Base-by-base conservation (phyloP, 2,888 invertebrate genomes). In the Melanargia galathea region DNA sequence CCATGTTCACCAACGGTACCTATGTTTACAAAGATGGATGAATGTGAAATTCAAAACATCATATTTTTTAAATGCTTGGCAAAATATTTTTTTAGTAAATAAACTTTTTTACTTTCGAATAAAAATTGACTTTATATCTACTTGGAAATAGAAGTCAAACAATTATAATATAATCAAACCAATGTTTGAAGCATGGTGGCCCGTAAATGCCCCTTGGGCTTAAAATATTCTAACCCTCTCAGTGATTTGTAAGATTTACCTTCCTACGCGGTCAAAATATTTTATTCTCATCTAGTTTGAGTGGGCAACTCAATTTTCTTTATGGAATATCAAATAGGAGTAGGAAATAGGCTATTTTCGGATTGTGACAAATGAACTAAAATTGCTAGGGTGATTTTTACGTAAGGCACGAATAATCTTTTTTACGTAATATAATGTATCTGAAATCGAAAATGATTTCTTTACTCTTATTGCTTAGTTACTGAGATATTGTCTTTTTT, bases 231-330 rank as follows among this genome's bases (percentile, higher is more conserved):
- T 67, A 64, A 67, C 64, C 65, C 59, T 64, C 33, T 57, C 63
- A 60, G 65, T 69, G 67, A 69, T 67, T 69, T 65, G 63, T 69
- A 64, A 60, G 67, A 48, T 54, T 55, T 58, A 51, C 62, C 60
- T 57, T 60, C 33, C 18, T 35, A 13, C 57, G 30, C 20, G 59
- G 40, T n/a, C 16, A 43, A 65, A 65, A 64, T 62, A 65, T 69
- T 67, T 58, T 62, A 67, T 69, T 60, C 59, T 26, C 55, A 16
- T 26, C 59, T 45, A 20, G 33, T 33, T 38, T 48, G 46, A 58
- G 33, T 56, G 49, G 48, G 33, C 43, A 60, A 65, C 61, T 60
- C 63, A 62, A 58, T 62, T 60, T 75, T 63, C 62, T 35, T 33
- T 68, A 70, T 71, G 66, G 62, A 49, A 66, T 57, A 49, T 62